Conservation (phyloP, 2,113 vertebrate genomes). For the Centropristis striata region DNA sequence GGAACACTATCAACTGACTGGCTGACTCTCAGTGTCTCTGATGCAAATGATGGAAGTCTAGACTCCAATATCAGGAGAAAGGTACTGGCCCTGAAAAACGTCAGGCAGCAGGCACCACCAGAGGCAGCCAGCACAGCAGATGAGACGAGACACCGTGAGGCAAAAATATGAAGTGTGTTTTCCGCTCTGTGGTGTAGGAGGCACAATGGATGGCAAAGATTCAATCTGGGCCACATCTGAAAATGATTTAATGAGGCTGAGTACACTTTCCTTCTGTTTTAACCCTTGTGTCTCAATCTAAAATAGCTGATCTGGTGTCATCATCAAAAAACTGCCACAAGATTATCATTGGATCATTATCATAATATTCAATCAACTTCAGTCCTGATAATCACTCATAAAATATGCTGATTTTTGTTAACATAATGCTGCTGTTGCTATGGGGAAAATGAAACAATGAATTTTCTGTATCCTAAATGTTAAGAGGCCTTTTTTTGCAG, state of each 20-base stretch:
- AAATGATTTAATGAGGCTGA: conserved; percentile 55
- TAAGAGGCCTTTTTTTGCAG: too few species aligned
- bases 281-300: conserved; percentile 11
- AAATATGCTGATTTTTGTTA: too few species aligned
- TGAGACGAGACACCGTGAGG: conserved; percentile 35
- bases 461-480: too few species aligned
- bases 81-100: conserved; percentile 25
- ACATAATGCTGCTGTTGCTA: too few species aligned
- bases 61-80: conserved; percentile 45
- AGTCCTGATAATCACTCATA: too few species aligned
- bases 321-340: too few species aligned
- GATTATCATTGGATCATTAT: too few species aligned
- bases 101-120: conserved; percentile 26
- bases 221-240: conserved; percentile 38
- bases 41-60: conserved; percentile 54
- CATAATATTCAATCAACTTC: too few species aligned
- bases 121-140: conserved; percentile 41
- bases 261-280: conserved; percentile 33
- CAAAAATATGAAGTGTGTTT: conserved; percentile 44
- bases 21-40: conserved; percentile 23
- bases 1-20: conserved; percentile 21
- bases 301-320: neutral
- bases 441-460: too few species aligned
- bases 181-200: conserved; percentile 32
- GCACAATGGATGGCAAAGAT: conserved; percentile 38